These are phyloP conservation scores for Drosophila pseudoananassae DNA, from an alignment of 1,140 invertebrate genomes.

Conservation along the genomic window DNA sequence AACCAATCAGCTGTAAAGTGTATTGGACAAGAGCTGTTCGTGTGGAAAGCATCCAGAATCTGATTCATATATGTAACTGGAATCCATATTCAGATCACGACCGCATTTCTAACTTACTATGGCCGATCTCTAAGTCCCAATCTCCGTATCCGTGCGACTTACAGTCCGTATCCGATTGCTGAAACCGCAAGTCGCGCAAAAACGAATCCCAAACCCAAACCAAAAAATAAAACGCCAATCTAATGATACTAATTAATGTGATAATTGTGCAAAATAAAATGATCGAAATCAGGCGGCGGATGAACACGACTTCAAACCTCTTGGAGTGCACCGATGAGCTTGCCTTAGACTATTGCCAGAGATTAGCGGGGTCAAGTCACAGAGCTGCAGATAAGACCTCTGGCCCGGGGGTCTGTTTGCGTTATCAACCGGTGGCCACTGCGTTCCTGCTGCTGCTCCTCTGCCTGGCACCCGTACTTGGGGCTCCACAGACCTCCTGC, in stretches of 20 bases:
- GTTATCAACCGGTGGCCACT: conserved; percentile 10
- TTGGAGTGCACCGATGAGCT: conserved; percentile 5
- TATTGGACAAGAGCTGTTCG: conserved; percentile 39
- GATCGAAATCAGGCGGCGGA: conserved; percentile 14
- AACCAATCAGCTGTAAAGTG: conserved; percentile 68
- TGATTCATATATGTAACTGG: conserved; percentile 29
- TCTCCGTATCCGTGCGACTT: conserved; percentile 40
- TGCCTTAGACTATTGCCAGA: conserved; percentile 16
- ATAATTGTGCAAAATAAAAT: conserved; percentile 50
- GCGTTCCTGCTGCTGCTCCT: conserved; percentile 42
- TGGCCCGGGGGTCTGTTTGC: conserved; percentile 16
- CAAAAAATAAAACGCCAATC: conserved; percentile 26
- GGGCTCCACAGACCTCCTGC: conserved; percentile 69
- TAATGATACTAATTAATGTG: conserved; percentile 58
- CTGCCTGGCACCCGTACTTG: conserved; percentile 19
- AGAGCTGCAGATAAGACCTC: conserved; percentile 7
- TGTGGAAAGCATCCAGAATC: conserved; percentile 43
- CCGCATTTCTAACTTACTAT: conserved; percentile 54
- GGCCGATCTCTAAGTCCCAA: conserved; percentile 16
- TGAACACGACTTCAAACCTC: conserved; percentile 31
- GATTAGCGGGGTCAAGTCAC: conserved; percentile 7
- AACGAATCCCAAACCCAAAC: conserved; percentile 15
- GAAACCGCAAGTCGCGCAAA: conserved; percentile 33
- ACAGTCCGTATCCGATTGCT: conserved; percentile 60
- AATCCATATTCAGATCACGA: conserved; percentile 53